phyloP scores from a whole-genome alignment of 2,888 invertebrate genomes.

The Diadegma fenestrale region DNA sequence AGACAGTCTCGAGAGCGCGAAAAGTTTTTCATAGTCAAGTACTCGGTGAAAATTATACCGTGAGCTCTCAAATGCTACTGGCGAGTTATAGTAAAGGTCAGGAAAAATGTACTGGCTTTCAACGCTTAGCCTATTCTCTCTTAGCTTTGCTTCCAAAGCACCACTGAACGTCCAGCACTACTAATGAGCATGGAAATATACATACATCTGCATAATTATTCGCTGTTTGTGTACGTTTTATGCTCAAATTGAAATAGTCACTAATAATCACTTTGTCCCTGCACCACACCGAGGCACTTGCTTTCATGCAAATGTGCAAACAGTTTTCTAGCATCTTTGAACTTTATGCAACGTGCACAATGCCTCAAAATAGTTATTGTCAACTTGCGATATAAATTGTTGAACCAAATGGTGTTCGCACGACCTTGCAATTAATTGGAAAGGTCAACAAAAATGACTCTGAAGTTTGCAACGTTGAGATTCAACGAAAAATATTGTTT shows the following conservation, averaged over 20 bases:
- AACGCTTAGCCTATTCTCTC: constrained; percentile 7
- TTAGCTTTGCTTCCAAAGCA: neutral
- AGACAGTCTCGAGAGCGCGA: constrained; percentile 4
- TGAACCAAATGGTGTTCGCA: neutral
- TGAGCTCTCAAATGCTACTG: neutral
- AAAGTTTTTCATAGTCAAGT: neutral
- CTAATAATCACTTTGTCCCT: neutral
- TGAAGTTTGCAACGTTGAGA: no score
- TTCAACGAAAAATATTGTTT: no score
- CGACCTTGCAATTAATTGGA: neutral
- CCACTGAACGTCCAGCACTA: neutral
- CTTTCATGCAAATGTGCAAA: neutral
- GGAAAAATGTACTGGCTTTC: constrained; percentile 1
- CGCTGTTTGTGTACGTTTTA: neutral
- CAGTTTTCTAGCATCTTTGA: neutral
- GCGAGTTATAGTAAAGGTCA: constrained; percentile 1
- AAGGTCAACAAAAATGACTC: neutral
- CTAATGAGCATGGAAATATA: neutral
- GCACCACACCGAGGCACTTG: neutral
- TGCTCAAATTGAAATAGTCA: neutral
- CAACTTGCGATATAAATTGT: neutral
- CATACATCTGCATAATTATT: neutral
- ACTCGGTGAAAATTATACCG: constrained; percentile 6
- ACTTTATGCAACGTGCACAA: neutral
- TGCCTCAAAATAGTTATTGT: neutral